Evolutionary conservation across 2,888 invertebrate species (phyloP), one percentile per base, ranked within the genome.

Genomic region (Cephus sareptanus): DNA sequence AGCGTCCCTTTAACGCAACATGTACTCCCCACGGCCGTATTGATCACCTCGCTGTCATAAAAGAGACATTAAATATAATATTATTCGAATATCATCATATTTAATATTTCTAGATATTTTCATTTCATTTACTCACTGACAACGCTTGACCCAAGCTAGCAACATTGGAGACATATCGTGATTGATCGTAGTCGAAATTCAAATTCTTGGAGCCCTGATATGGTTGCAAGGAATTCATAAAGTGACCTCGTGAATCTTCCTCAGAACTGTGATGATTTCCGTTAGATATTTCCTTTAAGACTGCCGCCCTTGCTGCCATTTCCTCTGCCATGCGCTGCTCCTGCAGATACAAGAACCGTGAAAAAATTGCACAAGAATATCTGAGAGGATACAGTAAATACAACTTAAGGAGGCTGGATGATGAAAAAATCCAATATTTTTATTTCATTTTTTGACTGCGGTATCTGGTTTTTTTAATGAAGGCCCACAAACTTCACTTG

Each of bases 261-360:
- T 82, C 78, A 13, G 74, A 78, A 33, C 81, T 78, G 13, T 76
- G 81, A 77, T 85, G 83, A 4, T 86, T 86, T 68, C 88, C 87
- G 80, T 93, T 93, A 0, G 94, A 93, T 73, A 94, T 92, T 79
- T 95, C 95, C 87, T 95, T 95, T 0, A 95, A 91, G 2, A 93
- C 93, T 0, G 94, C 93, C 4, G 93, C 92, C 74, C 94, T 91
- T 12, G 95, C 95, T 79, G 95, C 95, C 80, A 95, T 93, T 89
- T 96, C 96, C 83, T 96, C 96, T 0, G 94, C 94, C 81, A 95
- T 94, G 82, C 95, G 93, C 90, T 96, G 96, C 89, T 96, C 94
- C 86, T 96, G 95, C 31, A 79, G 56, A 33, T 30, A 31, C 23
- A 56, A 56, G 9, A 56, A 23, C 1, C 23, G 23, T 56, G 56